A percentile compares a stretch with the other conserved stretches of the same genome.
These are phyloP conservation scores for Euura lappo DNA, from an alignment of 1,140 invertebrate species.

Conservation along the genomic window DNA sequence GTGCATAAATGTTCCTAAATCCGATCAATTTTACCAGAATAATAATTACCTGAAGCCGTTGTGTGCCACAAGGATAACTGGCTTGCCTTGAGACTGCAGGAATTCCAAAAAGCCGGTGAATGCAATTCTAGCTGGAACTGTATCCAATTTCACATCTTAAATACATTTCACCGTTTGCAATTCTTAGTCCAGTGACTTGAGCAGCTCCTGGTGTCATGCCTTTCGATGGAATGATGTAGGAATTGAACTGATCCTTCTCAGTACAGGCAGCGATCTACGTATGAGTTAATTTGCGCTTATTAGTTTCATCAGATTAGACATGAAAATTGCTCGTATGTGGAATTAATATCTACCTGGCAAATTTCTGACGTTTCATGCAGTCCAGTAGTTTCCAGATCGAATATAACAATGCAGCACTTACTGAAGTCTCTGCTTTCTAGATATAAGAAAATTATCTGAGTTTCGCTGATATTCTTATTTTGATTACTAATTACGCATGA, in stretches of 20 bases:
- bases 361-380: conserved; percentile 15
- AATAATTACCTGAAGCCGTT: conserved; percentile 17
- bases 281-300: conserved; percentile 1
- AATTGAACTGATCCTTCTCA: conserved; percentile 1
- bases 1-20: background rate
- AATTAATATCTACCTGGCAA: conserved; percentile 7
- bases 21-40: background rate
- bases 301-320: background rate
- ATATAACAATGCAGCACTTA: background rate
- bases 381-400: conserved; percentile 12
- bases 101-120: conserved; percentile 11
- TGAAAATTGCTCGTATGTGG: too few species aligned
- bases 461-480: background rate
- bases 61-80: conserved; percentile 13
- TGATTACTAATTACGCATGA: background rate
- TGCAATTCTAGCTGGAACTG: conserved; percentile 13
- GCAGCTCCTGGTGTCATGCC: conserved; percentile 15
- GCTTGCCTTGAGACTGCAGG: background rate
- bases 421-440: background rate
- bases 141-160: conserved; percentile 13
- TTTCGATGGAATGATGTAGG: conserved; percentile 17
- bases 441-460: background rate
- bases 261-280: conserved; percentile 15
- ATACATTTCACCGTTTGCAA: conserved; percentile 18
- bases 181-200: conserved; percentile 15